Percentiles rank a stretch among this genome's conserved stretches.
These are phyloP conservation scores for Trematomus bernacchii DNA, from an alignment of 2,797 vertebrate genomes.

Conservation along the genomic window DNA sequence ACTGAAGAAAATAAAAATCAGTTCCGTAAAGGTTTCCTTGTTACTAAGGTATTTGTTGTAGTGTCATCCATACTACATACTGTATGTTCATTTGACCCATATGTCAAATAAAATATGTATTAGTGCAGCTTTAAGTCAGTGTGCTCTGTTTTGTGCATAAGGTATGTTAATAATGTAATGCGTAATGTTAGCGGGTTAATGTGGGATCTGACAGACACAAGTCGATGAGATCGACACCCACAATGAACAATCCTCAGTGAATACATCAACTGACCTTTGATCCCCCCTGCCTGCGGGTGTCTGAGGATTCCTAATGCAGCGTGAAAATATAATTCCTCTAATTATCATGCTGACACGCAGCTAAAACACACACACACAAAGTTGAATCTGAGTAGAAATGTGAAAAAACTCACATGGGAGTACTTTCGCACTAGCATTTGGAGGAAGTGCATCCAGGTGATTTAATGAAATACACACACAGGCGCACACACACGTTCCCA, in stretches of 20 bases:
- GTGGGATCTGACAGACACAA: slow-evolving; percentile 16
- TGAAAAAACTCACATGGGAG: slow-evolving; percentile 10
- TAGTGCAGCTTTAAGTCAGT: not conserved
- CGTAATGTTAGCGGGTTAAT: slow-evolving; percentile 33
- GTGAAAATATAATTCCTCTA: slow-evolving; percentile 12
- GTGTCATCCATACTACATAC: not conserved
- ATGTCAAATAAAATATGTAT: not conserved
- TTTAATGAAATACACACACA: slow-evolving; percentile 13
- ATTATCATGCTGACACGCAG: slow-evolving; percentile 10
- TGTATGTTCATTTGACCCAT: not conserved
- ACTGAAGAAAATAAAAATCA: too few species aligned
- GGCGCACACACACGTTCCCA: slow-evolving; percentile 2
- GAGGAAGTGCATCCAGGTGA: slow-evolving; percentile 31
- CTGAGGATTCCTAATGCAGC: slow-evolving; percentile 9
- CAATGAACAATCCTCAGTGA: slow-evolving; percentile 21
- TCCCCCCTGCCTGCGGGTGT: not conserved
- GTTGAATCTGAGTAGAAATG: not conserved
- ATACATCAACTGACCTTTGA: slow-evolving; percentile 45
- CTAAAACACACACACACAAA: not conserved
- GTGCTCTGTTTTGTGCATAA: not conserved
- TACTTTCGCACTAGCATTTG: slow-evolving; percentile 2
- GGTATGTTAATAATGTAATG: not conserved
- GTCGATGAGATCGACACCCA: slow-evolving; percentile 27
- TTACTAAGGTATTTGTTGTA: too few species aligned
- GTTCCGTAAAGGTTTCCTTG: too few species aligned